A percentile compares a stretch with the other conserved stretches of the same genome.
phyloP scores from a whole-genome alignment of 2,797 vertebrate genomes.

The Carcharodon carcharias region DNA sequence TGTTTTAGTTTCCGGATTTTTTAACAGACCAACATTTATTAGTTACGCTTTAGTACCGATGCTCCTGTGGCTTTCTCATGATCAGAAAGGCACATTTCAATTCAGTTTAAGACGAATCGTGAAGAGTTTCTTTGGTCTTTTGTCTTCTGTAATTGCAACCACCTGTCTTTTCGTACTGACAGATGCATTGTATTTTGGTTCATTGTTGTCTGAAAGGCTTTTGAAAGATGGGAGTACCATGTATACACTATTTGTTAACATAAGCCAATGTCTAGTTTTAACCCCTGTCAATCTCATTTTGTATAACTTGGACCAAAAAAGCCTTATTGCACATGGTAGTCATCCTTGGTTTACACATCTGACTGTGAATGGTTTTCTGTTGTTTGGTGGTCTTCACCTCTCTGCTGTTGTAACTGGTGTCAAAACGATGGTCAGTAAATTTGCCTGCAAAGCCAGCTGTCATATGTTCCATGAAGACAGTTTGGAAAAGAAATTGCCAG shows the following conservation, averaged over 20 bases:
- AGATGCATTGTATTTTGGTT: conserved; percentile 58
- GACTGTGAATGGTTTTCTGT: conserved; percentile 55
- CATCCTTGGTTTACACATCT: conserved; percentile 59
- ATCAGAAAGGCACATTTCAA: conserved; percentile 38
- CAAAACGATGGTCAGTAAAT: conserved; percentile 39
- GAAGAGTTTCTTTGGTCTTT: conserved; percentile 44
- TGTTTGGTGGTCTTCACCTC: conserved; percentile 59
- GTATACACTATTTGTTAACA: conserved; percentile 41
- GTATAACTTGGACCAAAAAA: conserved; percentile 62
- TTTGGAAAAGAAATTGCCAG: conserved; percentile 35
- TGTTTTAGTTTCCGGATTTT: conserved; percentile 56
- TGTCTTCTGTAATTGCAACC: conserved; percentile 50
- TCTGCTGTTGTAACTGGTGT: conserved; percentile 47
- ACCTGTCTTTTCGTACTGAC: conserved; percentile 49
- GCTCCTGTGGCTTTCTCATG: conserved; percentile 50
- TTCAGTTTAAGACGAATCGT: conserved; percentile 46
- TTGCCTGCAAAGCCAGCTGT: conserved; percentile 7
- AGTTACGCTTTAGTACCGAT: conserved; percentile 60
- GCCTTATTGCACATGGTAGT: conserved; percentile 59
- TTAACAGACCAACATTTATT: conserved; percentile 63
- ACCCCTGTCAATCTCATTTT: conserved; percentile 61
- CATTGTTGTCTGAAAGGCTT: conserved; percentile 39
- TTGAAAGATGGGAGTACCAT: conserved; percentile 2
- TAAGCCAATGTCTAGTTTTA: conserved; percentile 46
- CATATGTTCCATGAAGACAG: not conserved